A percentile compares a stretch with the other conserved stretches of the same genome.
Evolutionary conservation across 1,140 invertebrate species (phyloP).

Genomic region (Choristoneura fumiferana): DNA sequence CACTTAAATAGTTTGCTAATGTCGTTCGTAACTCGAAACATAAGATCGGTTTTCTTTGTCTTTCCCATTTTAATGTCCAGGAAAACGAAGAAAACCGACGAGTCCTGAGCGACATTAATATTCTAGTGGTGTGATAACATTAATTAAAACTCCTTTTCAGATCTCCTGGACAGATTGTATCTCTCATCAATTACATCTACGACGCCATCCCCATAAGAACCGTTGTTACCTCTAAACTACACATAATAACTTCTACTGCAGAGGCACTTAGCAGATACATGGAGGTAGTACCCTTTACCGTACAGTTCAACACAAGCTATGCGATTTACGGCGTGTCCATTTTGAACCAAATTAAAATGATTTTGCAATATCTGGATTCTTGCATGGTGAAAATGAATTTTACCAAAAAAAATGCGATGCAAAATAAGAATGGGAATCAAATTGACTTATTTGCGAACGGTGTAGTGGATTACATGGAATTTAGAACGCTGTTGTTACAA

Average conservation of each 20-base stretch:
- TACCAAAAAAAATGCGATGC: constrained; percentile 30
- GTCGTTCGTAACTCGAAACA: no score
- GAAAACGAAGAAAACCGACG: no score
- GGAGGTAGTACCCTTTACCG: constrained; percentile 24
- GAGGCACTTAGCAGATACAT: constrained; percentile 32
- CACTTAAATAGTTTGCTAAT: no score
- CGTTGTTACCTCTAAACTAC: constrained; percentile 42
- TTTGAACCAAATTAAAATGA: constrained; percentile 35
- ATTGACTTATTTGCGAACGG: constrained; percentile 50
- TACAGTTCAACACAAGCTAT: constrained; percentile 25
- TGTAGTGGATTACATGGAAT: constrained; percentile 33
- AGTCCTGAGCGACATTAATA: no score
- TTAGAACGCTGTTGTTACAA: constrained; percentile 41
- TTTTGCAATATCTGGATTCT: constrained; percentile 49
- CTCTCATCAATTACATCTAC: constrained; percentile 50
- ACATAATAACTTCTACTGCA: constrained; percentile 35
- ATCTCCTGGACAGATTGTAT: constrained; percentile 42
- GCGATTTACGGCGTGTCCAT: constrained; percentile 33
- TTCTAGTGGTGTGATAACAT: no score
- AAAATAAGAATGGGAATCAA: constrained; percentile 40
- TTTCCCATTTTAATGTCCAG: no score
- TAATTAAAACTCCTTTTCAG: constrained; percentile 36
- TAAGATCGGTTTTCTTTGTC: no score
- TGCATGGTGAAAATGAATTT: constrained; percentile 53
- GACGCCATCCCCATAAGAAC: constrained; percentile 48